phyloP scores from a whole-genome alignment of 2,113 vertebrate genomes.

The Prunella himalayana region DNA sequence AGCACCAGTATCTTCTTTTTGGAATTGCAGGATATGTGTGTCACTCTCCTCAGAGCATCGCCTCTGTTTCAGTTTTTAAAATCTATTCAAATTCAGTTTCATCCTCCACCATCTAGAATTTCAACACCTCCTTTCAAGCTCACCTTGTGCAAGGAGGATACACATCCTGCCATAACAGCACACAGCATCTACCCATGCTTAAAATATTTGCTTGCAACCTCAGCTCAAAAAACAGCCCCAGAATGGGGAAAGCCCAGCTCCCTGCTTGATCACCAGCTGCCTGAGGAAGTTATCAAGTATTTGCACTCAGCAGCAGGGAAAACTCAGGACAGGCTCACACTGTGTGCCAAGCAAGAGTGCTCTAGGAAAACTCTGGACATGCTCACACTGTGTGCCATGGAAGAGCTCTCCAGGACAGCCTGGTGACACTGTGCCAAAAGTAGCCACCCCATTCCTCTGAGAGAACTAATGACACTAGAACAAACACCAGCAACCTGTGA shows the following conservation, averaged over 20 bases:
- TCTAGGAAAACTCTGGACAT: accelerated
- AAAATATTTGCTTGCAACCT: neutral
- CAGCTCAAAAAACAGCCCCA: neutral
- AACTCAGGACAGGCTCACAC: neutral
- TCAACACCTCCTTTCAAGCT: neutral
- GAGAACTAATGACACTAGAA: neutral
- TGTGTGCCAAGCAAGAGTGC: neutral
- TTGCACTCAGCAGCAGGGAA: neutral
- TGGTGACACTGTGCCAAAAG: accelerated
- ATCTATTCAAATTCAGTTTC: neutral
- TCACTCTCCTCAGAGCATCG: neutral
- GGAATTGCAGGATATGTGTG: neutral
- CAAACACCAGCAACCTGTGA: neutral
- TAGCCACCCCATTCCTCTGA: neutral
- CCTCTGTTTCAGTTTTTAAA: neutral
- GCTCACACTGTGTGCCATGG: neutral
- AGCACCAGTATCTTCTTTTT: neutral
- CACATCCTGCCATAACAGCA: neutral
- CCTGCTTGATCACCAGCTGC: neutral
- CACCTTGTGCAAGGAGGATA: neutral
- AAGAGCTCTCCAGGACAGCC: neutral
- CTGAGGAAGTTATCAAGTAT: neutral
- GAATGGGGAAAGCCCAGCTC: neutral
- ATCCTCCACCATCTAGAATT: neutral
- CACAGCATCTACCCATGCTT: neutral